Evolutionary conservation across 2,888 invertebrate genomes (phyloP), one percentile per base, ranked within the genome.

Genomic region (Ennomos quercinarius): DNA sequence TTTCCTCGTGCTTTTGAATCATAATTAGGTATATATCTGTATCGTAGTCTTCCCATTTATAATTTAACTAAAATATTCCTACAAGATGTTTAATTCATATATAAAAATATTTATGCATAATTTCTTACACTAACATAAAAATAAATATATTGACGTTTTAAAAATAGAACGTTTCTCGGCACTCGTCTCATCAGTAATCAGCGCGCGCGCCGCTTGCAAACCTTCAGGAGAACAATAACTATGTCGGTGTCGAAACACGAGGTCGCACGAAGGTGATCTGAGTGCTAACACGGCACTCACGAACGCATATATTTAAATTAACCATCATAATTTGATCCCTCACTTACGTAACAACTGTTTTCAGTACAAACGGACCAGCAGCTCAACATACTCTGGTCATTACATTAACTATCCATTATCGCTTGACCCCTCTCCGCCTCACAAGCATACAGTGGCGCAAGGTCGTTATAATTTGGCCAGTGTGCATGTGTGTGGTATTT

Each of bases 181-280:
- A 74, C 87, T 89, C 88, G 90, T 75, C 88, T 89, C 89, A 91
- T 91, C 88, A 87, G 88, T 89, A 91, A 83, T 80, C 91, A 72
- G 78, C 86, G 83, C 90, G 79, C 88, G 88, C 87, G 86, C 84
- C 74, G 71, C 73, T 66, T 77, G 81, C 86, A 78, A 86, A 86
- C 89, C 88, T 86, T 86, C 87, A 79, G 81, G 75, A 79, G 84
- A 89, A 90, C 91, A 90, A 89, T 90, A 87, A 86, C 84, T 84
- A 84, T 27, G 84, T 82, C 78, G 78, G 77, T 89, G 89, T 89
- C 84, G 89, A 91, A 86, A 89, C 87, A 75, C 90, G 91, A 91
- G 91, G 91, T 92, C 91, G 89, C 75, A 72, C 86, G 90, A 90
- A 92, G 91, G 91, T 91, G 91, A 91, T 75, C 78, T 82, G 82